These are phyloP conservation scores for Trachymyrmex cornetzi DNA, from an alignment of 1,140 invertebrate genomes.

Conservation along the genomic window DNA sequence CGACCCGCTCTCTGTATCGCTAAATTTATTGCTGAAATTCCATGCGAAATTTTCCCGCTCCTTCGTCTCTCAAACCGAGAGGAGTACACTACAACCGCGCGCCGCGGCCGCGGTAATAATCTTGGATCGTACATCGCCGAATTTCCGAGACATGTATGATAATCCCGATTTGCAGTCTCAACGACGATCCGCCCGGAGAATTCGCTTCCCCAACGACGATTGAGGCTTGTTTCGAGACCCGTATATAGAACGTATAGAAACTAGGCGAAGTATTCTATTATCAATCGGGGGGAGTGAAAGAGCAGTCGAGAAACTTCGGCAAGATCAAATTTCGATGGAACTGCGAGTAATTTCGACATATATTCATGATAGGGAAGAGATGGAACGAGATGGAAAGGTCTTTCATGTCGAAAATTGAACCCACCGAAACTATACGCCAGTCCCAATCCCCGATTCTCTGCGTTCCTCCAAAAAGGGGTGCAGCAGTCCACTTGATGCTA, in stretches of 20 bases:
- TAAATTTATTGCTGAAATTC: conserved; percentile 64
- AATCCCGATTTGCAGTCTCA: conserved; percentile 44
- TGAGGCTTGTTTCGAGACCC: conserved; percentile 45
- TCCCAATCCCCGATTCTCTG: neutral
- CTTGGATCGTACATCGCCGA: conserved; percentile 3
- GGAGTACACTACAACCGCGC: neutral
- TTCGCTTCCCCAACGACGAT: conserved; percentile 6
- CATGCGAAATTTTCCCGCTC: neutral
- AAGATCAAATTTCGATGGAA: conserved; percentile 15
- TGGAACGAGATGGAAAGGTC: neutral
- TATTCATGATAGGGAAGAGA: neutral
- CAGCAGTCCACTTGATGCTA: no score
- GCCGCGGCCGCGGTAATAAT: no score
- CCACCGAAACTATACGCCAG: neutral
- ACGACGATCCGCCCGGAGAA: conserved; percentile 2
- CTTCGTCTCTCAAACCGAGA: conserved; percentile 3
- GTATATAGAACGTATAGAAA: conserved; percentile 41
- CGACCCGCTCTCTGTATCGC: conserved; percentile 20
- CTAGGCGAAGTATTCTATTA: conserved; percentile 24
- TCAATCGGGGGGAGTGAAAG: conserved; percentile 1
- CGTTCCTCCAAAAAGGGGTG: neutral
- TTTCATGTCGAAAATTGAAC: conserved; percentile 9
- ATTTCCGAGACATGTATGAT: neutral
- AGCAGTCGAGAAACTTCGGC: neutral
- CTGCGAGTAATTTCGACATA: neutral